Evolutionary conservation across 2,888 invertebrate species (phyloP).

Genomic region (Oscheius onirici): DNA sequence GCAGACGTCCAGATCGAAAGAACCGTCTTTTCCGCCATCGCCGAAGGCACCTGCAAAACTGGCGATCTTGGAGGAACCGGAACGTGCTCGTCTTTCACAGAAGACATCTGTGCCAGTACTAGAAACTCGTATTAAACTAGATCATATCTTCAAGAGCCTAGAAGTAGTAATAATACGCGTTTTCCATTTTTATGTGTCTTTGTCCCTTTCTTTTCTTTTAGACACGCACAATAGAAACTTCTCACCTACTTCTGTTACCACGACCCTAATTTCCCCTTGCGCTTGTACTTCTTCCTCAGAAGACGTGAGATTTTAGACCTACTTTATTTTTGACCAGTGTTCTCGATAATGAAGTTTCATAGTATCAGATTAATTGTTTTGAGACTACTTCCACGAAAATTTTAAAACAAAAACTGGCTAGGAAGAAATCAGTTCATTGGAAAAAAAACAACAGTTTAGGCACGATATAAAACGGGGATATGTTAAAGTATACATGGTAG

Average conservation of each 20-base stretch:
- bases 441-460: too few species aligned
- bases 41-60: slow-evolving; percentile 77
- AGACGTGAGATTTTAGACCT: slow-evolving; percentile 1
- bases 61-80: slow-evolving; percentile 90
- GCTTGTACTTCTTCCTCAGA: slow-evolving; percentile 1
- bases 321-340: neutral
- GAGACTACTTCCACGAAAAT: too few species aligned
- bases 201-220: neutral
- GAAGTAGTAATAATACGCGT: too few species aligned
- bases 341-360: neutral
- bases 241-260: too few species aligned
- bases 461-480: too few species aligned
- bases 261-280: neutral
- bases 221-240: neutral
- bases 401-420: too few species aligned
- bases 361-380: too few species aligned
- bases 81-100: slow-evolving; percentile 95
- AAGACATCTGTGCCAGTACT: slow-evolving; percentile 82
- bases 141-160: neutral
- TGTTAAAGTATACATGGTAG: too few species aligned
- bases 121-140: slow-evolving; percentile 44
- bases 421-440: too few species aligned
- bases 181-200: too few species aligned
- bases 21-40: slow-evolving; percentile 69
- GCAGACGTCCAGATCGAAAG: slow-evolving; percentile 66